phyloP scores from a whole-genome alignment of 2,113 vertebrate genomes.

The Irena cyanogastra region DNA sequence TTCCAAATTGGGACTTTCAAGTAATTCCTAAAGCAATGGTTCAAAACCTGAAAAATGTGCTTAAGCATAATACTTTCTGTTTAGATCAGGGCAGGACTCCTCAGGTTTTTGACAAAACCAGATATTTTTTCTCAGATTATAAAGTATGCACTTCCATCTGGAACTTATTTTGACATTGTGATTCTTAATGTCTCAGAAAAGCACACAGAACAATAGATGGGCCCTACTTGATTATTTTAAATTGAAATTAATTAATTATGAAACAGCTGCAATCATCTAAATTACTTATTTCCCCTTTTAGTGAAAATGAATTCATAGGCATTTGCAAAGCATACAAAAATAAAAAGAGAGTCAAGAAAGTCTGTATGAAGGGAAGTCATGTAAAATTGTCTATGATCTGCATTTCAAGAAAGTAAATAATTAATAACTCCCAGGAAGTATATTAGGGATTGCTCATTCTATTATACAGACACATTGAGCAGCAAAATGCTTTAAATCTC shows the following conservation, averaged over 20 bases:
- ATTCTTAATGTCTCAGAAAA: conserved; percentile 24
- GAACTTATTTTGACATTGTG: conserved; percentile 38
- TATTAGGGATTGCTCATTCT: conserved; percentile 39
- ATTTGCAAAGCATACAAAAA: conserved; percentile 40
- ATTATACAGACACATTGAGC: conserved; percentile 2
- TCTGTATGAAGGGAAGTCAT: conserved; percentile 17
- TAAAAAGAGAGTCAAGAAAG: conserved; percentile 31
- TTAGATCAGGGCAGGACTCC: not conserved
- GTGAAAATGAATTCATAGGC: conserved; percentile 31
- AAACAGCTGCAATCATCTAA: conserved; percentile 32
- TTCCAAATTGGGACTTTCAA: not conserved
- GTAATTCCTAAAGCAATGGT: not conserved
- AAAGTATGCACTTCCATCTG: conserved; percentile 13
- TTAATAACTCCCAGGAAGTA: conserved; percentile 49
- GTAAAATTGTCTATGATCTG: conserved; percentile 42
- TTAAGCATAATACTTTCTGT: not conserved
- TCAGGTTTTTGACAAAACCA: not conserved
- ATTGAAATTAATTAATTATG: conserved; percentile 63
- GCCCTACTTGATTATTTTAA: conserved; percentile 31
- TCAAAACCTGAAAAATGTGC: not conserved
- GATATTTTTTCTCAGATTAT: not conserved
- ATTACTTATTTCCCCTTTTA: conserved; percentile 43
- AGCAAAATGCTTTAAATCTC: conserved; percentile 37
- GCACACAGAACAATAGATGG: conserved; percentile 8
- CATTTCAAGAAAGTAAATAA: conserved; percentile 61